These are phyloP conservation scores for Platycheirus albimanus DNA, from an alignment of 2,888 invertebrate species.

Conservation along the genomic window DNA sequence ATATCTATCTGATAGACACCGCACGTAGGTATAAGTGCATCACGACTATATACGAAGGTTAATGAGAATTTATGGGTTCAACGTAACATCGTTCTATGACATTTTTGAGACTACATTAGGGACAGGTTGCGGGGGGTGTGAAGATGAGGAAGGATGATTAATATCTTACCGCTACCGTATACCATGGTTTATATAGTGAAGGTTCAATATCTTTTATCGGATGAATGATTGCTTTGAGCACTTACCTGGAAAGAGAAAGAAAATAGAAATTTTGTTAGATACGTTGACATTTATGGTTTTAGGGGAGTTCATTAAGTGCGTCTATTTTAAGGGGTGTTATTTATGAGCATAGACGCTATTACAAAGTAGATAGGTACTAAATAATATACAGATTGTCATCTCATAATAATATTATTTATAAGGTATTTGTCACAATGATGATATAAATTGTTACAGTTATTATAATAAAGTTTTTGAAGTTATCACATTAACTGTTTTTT, in stretches of 20 bases:
- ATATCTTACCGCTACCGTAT: constrained; percentile 62
- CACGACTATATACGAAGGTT: constrained; percentile 64
- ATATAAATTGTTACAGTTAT: too few species aligned
- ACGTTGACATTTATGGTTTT: constrained; percentile 46
- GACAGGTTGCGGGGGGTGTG: not conserved
- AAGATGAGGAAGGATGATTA: constrained; percentile 50
- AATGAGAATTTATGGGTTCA: constrained; percentile 72
- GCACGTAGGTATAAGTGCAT: constrained; percentile 30
- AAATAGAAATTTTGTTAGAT: constrained; percentile 43
- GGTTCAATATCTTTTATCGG: constrained; percentile 65
- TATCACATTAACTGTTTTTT: too few species aligned
- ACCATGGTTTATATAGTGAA: constrained; percentile 14
- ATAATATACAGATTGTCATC: too few species aligned
- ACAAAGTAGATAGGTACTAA: too few species aligned
- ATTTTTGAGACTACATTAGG: not conserved
- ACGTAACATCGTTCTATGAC: constrained; percentile 38
- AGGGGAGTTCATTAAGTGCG: not conserved
- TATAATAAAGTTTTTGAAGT: too few species aligned
- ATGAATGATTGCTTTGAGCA: constrained; percentile 64
- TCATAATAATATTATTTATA: too few species aligned
- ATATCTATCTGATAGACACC: constrained; percentile 11
- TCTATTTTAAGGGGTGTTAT: not conserved
- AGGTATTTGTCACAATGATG: too few species aligned
- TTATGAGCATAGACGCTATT: too few species aligned
- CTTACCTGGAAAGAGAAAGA: constrained; percentile 66